Evolutionary conservation across 2,888 invertebrate species (phyloP), one percentile per base, ranked within the genome.

Genomic region (Dasypolia templi): DNA sequence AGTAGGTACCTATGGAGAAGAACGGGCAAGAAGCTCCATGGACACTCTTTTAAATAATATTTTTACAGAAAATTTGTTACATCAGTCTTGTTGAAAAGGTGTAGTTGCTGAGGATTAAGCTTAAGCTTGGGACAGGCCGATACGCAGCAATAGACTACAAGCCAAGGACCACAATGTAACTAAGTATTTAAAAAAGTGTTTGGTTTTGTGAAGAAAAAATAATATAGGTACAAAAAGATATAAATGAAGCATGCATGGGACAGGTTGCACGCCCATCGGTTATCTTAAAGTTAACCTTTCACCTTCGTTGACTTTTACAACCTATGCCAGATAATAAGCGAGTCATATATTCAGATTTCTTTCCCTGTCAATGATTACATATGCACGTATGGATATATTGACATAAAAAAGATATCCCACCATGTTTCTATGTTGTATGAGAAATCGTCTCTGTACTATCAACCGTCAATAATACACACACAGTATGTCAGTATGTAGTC

Each of bases 351-450:
- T 72, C 35, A 71, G 77, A 77, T 81, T 81, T 81, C 53, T 53
- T 76, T 76, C 53, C 61, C 81, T 68, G 81, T 77, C 68, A 69
- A 26, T 81, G 81, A 81, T 80, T 56, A 81, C 81, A 81, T 81
- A 80, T 55, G 49, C 44, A 58, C 58, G 22, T 51, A 55, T 46
- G n/a, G 32, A 46, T 55, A 42, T 53, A 74, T 62, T 11, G 61
- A 58, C 56, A 53, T 69, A 69, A 72, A 69, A 7, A 44, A 64
- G 32, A 55, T 58, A 69, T 51, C 32, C 9, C 19, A 19, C 32
- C 14, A 29, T 66, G 51, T 74, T 53, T 65, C 3, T 64, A 49
- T 62, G 35, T 51, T n/a, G 2, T 35, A 67, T 76, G 59, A 55
- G 67, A 67, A 79, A 70, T n/a, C 5, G 26, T 14, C 0, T 74